These are phyloP conservation scores for Meles meles DNA, from an alignment of 2,113 vertebrate species.

Conservation along the genomic window DNA sequence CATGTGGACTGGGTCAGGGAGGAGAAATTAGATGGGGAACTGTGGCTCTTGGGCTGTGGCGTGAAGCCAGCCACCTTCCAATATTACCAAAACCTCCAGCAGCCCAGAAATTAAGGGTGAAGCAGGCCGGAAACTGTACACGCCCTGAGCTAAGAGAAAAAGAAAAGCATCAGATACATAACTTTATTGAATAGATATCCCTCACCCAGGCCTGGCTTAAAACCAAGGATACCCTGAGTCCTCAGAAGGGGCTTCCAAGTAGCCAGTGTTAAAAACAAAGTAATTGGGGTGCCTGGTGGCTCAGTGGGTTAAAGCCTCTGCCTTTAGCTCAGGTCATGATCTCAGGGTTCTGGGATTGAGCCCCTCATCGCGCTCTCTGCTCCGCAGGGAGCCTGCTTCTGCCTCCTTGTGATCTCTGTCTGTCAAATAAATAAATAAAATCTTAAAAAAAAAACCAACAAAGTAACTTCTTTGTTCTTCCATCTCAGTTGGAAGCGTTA, in stretches of 20 bases:
- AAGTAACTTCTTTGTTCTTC: background rate
- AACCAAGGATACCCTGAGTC: too few relatives aligned
- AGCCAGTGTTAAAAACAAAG: background rate
- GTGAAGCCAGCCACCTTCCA: background rate
- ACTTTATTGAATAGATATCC: background rate
- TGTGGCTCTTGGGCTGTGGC: background rate
- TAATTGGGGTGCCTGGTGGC: background rate
- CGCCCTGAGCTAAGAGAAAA: background rate
- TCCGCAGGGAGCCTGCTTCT: too few relatives aligned
- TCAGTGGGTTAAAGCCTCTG: too few relatives aligned
- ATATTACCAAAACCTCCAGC: background rate
- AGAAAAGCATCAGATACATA: background rate
- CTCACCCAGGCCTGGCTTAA: background rate
- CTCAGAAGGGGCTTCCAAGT: background rate
- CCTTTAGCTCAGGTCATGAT: too few relatives aligned
- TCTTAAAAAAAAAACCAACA: too few relatives aligned
- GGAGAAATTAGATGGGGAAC: background rate
- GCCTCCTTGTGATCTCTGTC: too few relatives aligned
- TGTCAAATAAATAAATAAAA: too few relatives aligned
- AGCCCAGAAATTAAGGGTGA: background rate
- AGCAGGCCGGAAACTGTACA: background rate
- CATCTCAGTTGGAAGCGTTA: fast-evolving
- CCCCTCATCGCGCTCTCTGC: too few relatives aligned
- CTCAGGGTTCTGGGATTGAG: too few relatives aligned
- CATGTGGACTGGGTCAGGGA: background rate